These are phyloP conservation scores for Xiphophorus hellerii DNA, from an alignment of 2,113 vertebrate species.

Conservation along the genomic window DNA sequence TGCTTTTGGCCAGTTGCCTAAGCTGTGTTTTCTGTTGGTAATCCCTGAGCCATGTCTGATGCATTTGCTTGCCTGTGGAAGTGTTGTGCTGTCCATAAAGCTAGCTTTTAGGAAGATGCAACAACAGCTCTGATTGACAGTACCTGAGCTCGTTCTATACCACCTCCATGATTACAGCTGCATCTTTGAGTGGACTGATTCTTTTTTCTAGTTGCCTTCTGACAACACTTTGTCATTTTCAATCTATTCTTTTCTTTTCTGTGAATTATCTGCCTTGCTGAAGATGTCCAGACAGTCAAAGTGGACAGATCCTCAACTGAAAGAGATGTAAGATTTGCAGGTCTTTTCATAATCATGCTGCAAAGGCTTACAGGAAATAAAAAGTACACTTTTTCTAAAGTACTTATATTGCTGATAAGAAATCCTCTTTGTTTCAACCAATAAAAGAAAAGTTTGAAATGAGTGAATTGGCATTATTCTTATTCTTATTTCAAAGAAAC, in stretches of 20 bases:
- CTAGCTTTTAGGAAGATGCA: not conserved
- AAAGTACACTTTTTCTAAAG: too few species aligned
- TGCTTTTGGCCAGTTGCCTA: not conserved
- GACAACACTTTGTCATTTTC: not conserved
- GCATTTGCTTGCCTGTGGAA: not conserved
- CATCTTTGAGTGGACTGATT: not conserved
- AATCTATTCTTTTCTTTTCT: not conserved
- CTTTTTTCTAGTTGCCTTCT: not conserved
- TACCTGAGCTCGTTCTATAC: not conserved
- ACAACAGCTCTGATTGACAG: conserved; percentile 1
- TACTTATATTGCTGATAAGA: too few species aligned
- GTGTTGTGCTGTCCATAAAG: not conserved
- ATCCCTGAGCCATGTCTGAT: not conserved
- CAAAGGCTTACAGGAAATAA: too few species aligned
- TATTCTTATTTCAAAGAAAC: too few species aligned
- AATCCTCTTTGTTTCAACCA: too few species aligned
- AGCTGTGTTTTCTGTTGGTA: not conserved
- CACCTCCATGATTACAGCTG: not conserved
- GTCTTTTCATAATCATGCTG: too few species aligned
- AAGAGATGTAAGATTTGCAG: too few species aligned
- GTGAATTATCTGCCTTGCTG: not conserved
- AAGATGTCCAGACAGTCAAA: too few species aligned
- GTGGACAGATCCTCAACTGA: too few species aligned
- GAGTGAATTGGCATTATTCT: too few species aligned
- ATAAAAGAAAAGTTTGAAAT: too few species aligned